These are phyloP conservation scores for Strix uralensis DNA, from an alignment of 2,113 vertebrate species.

Conservation along the genomic window DNA sequence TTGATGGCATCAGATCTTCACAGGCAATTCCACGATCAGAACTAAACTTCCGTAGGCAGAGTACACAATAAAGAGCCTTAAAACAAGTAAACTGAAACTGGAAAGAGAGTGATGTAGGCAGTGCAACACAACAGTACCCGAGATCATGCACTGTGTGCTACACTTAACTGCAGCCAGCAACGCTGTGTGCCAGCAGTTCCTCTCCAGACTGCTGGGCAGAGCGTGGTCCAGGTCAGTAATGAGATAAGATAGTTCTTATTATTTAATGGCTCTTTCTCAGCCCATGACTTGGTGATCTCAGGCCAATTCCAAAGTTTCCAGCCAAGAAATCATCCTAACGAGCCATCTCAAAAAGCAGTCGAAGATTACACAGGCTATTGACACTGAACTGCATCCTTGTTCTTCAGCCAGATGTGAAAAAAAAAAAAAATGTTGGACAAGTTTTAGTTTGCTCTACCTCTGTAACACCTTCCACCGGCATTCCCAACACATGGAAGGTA, in stretches of 20 bases:
- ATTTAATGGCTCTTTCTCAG: neutral
- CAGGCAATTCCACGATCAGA: neutral
- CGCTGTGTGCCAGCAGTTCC: neutral
- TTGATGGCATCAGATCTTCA: neutral
- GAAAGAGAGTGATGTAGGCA: no score
- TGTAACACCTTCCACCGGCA: neutral
- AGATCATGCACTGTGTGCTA: fast-evolving
- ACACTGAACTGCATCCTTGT: neutral
- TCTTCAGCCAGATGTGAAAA: neutral
- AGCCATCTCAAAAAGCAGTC: neutral
- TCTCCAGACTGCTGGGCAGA: neutral
- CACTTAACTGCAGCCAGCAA: neutral
- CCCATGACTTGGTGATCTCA: neutral
- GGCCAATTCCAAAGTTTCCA: neutral
- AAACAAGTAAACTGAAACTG: neutral
- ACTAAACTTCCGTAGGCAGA: fast-evolving
- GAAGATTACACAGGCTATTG: neutral
- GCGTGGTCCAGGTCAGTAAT: neutral
- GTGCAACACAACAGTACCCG: fast-evolving
- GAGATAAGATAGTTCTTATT: neutral
- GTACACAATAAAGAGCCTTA: neutral
- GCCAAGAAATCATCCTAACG: neutral
- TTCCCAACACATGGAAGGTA: neutral
- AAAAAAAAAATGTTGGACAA: neutral
- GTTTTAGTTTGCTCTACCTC: neutral